These are phyloP conservation scores for Staurois parvus DNA, from an alignment of 2,797 vertebrate species.

Conservation along the genomic window DNA sequence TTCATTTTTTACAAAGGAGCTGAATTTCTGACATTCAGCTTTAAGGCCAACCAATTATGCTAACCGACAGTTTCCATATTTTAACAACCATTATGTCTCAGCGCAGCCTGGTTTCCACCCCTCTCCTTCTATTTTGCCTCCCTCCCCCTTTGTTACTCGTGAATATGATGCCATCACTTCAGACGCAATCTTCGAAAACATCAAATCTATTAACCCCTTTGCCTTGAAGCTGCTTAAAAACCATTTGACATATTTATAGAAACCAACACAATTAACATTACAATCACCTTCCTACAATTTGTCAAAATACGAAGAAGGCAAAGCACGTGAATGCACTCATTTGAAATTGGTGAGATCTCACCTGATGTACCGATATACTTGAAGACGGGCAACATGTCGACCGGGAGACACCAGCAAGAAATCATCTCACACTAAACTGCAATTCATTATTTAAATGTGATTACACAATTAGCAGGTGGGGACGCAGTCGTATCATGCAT, in stretches of 20 bases:
- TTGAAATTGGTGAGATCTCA: constrained; percentile 74
- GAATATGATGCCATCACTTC: background rate
- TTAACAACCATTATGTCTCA: no score
- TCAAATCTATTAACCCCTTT: constrained; percentile 74
- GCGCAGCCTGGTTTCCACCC: no score
- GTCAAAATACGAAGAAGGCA: constrained; percentile 71
- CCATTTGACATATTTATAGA: constrained; percentile 52
- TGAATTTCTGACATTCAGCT: no score
- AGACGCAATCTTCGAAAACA: constrained; percentile 47
- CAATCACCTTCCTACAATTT: constrained; percentile 76
- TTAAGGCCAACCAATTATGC: no score
- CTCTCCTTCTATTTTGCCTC: no score
- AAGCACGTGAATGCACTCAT: constrained; percentile 71
- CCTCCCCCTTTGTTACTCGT: background rate
- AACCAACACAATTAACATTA: constrained; percentile 74
- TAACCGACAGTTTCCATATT: no score
- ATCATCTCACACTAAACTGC: constrained; percentile 39
- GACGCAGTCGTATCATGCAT: constrained; percentile 54
- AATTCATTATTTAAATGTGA: constrained; percentile 64
- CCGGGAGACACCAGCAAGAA: constrained; percentile 68
- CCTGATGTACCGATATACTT: constrained; percentile 68
- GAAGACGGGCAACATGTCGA: constrained; percentile 64
- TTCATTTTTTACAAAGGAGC: no score
- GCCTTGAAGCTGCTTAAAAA: constrained; percentile 70
- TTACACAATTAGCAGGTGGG: constrained; percentile 64